Percentiles rank a stretch among this genome's conserved stretches.
These are phyloP conservation scores for Arion vulgaris DNA, from an alignment of 1,140 invertebrate species.

Conservation along the genomic window DNA sequence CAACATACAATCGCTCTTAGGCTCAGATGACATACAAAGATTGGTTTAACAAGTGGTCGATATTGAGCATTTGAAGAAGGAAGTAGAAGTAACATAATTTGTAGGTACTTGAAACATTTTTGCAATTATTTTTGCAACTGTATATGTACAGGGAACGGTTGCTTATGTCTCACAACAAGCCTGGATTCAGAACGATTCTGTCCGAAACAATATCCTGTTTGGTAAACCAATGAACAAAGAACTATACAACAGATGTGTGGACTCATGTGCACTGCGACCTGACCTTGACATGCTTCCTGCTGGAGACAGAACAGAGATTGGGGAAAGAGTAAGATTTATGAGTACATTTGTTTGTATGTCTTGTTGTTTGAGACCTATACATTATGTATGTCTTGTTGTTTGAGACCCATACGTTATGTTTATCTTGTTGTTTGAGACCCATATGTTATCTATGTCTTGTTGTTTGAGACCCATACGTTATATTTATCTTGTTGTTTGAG, in stretches of 20 bases:
- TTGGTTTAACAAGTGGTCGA: too few relatives aligned
- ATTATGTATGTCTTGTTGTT: too few relatives aligned
- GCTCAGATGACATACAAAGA: too few relatives aligned
- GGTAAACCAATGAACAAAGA: slow-evolving; percentile 72
- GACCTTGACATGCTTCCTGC: slow-evolving; percentile 80
- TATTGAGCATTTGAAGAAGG: too few relatives aligned
- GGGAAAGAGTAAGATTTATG: slow-evolving; percentile 61
- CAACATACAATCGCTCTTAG: too few relatives aligned
- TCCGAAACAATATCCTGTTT: slow-evolving; percentile 81
- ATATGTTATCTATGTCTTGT: neutral
- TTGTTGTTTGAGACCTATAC: neutral
- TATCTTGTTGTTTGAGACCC: neutral
- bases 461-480: too few relatives aligned
- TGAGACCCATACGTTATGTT: neutral
- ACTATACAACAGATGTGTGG: slow-evolving; percentile 71
- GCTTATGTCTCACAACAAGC: slow-evolving; percentile 61
- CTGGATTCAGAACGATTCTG: slow-evolving; percentile 79
- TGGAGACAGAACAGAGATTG: slow-evolving; percentile 79
- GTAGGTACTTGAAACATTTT: too few relatives aligned
- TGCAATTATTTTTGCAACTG: too few relatives aligned
- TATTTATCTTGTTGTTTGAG: too few relatives aligned
- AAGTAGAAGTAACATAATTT: too few relatives aligned
- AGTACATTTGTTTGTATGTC: too few relatives aligned
- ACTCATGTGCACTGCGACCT: slow-evolving; percentile 77
- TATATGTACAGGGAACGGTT: slow-evolving; percentile 77